These are phyloP conservation scores for Gymnogyps californianus DNA, from an alignment of 2,113 vertebrate genomes.

Conservation along the genomic window DNA sequence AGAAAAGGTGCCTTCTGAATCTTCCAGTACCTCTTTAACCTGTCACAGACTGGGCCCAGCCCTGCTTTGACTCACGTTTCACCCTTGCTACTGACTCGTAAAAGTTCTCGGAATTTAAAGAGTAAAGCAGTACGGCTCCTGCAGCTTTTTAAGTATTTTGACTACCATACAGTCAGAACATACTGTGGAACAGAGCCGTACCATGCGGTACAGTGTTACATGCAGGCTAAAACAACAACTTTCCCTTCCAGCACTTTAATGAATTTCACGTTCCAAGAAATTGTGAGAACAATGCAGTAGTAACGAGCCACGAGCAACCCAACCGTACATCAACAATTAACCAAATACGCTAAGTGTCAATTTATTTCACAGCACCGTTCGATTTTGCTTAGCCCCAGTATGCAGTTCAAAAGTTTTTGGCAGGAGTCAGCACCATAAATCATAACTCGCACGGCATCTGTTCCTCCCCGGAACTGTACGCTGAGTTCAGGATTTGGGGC, in stretches of 20 bases:
- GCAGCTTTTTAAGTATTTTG: not conserved
- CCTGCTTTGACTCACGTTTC: not conserved
- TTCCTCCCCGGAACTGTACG: not conserved
- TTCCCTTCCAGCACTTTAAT: not conserved
- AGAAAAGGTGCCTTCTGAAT: not conserved
- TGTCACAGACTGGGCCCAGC: not conserved
- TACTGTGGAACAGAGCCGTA: not conserved
- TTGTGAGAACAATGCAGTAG: not conserved
- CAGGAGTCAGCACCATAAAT: slow-evolving; percentile 1
- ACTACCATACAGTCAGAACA: not conserved
- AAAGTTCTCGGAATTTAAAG: not conserved
- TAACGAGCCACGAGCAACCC: not conserved
- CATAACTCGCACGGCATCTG: not conserved
- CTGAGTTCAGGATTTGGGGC: not conserved
- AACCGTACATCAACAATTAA: not conserved
- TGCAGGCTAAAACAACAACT: not conserved
- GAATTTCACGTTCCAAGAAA: not conserved
- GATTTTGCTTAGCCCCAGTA: not conserved
- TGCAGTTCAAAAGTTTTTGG: slow-evolving; percentile 33
- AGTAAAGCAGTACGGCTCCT: not conserved
- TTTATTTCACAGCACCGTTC: not conserved
- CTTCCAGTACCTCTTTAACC: not conserved
- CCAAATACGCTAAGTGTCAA: not conserved
- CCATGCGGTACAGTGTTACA: not conserved
- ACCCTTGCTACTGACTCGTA: not conserved